phyloP scores from a whole-genome alignment of 2,113 vertebrate genomes.

The Cyphotilapia sp. region DNA sequence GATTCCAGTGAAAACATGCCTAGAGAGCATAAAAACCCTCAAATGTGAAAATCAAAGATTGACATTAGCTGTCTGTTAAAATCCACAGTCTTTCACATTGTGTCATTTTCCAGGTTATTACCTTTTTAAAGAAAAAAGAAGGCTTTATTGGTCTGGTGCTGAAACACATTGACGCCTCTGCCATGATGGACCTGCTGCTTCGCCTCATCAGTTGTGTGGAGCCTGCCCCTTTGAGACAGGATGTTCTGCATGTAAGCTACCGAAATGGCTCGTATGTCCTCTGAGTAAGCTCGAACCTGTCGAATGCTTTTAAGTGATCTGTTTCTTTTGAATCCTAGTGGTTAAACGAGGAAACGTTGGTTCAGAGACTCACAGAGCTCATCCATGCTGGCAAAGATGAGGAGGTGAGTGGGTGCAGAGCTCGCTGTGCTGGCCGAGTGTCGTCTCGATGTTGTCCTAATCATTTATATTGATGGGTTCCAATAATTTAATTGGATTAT shows the following conservation, averaged over 20 bases:
- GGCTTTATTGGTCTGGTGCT: constrained; percentile 86
- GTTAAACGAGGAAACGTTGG: constrained; percentile 86
- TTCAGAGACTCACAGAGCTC: constrained; percentile 87
- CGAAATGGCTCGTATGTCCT: background rate
- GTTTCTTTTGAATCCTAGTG: constrained; percentile 65
- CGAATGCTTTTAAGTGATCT: background rate
- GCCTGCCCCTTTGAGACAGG: constrained; percentile 83
- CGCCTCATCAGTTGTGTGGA: constrained; percentile 95
- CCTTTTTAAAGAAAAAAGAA: constrained; percentile 88
- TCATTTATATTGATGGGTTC: background rate
- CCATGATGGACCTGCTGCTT: constrained; percentile 95
- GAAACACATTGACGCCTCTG: constrained; percentile 90
- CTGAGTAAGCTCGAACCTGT: background rate
- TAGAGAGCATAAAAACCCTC: background rate
- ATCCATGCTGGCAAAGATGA: constrained; percentile 88
- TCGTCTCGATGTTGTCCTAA: background rate
- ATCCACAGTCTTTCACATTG: background rate
- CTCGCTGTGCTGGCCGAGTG: background rate
- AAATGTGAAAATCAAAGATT: background rate
- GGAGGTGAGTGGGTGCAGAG: constrained; percentile 83
- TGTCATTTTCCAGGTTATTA: constrained; percentile 75
- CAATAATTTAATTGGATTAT: background rate
- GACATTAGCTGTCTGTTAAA: background rate
- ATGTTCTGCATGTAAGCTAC: constrained; percentile 84
- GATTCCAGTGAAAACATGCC: background rate